Evolutionary conservation across 2,888 invertebrate genomes (phyloP), one percentile per base, ranked within the genome.

Genomic region (Chalcosyrphus nemorum): DNA sequence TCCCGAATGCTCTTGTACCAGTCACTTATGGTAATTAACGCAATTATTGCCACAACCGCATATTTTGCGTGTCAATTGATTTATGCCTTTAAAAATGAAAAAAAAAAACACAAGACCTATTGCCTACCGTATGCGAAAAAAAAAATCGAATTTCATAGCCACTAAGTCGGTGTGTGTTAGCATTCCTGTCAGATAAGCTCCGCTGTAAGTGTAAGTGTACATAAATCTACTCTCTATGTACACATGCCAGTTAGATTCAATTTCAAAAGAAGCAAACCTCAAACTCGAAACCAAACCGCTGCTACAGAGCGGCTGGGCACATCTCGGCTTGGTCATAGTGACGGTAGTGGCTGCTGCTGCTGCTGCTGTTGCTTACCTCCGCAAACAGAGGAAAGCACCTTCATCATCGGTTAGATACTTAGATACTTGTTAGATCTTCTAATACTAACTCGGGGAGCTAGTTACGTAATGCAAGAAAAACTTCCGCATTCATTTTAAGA

Each of bases 401-500:
- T 76, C 85, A 76, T 81, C 85, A 81, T 76, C 71, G 66, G 75
- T 85, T 85, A 80, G 80, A 80, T 84, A 78, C 84, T 84, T 84
- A 85, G 84, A 85, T 85, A 85, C 85, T 85, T 85, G 85, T 85
- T 81, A 85, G 81, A 85, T 85, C 84, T 85, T 85, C 85, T 85
- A 85, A 85, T 85, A 85, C 85, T 85, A 76, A 85, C 85, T 85
- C 66, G 78, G 77, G 81, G 81, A 88, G 89, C 89, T 89, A 89
- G 89, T 90, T 90, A 90, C 90, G 90, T 90, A 90, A 90, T 89
- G 87, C 89, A 88, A 90, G 89, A 90, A 90, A 90, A 91, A 90
- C 91, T 91, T 91, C 90, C 90, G 90, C 90, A 91, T 91, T 90
- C 90, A 90, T 90, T 90, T 84, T 90, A 89, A 90, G 90, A 90